Evolutionary conservation across 2,113 vertebrate species (phyloP).

Genomic region (Muscicapa adusta): DNA sequence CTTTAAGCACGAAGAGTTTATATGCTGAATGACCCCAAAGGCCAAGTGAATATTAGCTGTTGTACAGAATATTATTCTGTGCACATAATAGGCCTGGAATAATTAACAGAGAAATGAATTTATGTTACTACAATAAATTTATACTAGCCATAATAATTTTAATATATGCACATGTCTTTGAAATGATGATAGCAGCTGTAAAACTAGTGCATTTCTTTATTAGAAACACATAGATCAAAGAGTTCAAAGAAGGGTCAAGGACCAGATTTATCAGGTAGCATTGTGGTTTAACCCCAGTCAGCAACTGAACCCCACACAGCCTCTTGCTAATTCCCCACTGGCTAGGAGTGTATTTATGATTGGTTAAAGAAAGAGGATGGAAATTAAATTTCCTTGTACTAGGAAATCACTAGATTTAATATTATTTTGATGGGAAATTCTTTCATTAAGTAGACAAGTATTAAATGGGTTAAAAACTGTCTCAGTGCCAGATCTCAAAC

Average conservation of each 20-base stretch:
- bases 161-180: background rate
- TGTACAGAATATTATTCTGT: background rate
- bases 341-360: background rate
- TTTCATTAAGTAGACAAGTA: background rate
- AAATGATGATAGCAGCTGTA: background rate
- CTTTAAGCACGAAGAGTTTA: background rate
- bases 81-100: background rate
- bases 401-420: background rate
- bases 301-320: background rate
- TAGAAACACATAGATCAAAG: background rate
- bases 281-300: background rate
- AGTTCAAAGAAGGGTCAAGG: background rate
- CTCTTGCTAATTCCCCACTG: background rate
- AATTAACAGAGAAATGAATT: slow-evolving; percentile 21
- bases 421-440: background rate
- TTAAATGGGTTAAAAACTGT: background rate
- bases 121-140: background rate
- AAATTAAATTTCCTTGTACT: background rate
- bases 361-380: background rate
- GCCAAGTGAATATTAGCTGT: background rate
- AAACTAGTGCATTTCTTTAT: background rate
- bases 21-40: background rate
- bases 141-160: background rate
- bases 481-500: background rate
- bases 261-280: background rate